Evolutionary conservation across 2,113 vertebrate genomes (phyloP), one percentile per base, ranked within the genome.

Genomic region (Ptilorrhoa leucosticta): DNA sequence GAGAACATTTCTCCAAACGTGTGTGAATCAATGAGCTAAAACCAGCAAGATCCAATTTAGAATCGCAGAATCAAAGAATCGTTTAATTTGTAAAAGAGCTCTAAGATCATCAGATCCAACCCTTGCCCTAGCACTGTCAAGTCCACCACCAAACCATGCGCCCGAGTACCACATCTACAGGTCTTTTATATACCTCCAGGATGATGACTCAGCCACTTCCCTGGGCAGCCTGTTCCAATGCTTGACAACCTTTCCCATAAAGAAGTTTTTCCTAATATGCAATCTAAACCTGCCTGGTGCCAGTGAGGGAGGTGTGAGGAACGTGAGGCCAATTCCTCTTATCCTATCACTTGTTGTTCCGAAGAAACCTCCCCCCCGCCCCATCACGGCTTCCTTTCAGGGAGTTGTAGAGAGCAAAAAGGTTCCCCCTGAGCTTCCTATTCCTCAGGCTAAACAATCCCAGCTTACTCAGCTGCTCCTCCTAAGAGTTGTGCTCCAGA

Each of bases 341-440:
- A 33, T 6, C 14, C 42, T 65, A 24, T 28, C 10, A 9, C 15
- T 73, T 45, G 10, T 21, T 63, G 16, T 44, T 39, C 23, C 15
- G 30, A 7, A 28, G n/a, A 39, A 53, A 7, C 45, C 10, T 19
- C 11, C 5, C 3, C 1, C 13, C 22, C 7, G 30, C 23, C 18
- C 51, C 0, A 0, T 44, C 61, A 58, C 23, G 35, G 4, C 15
- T 50, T 57, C 31, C 27, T 66, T 58, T 66, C 44, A 39, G 23
- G 13, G 24, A 66, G 37, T 20, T 39, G 12, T 21, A 66, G 44
- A 66, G 28, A 21, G 31, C 21, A n/a, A n/a, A 66, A 58, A 16
- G 7, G 4, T 28, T 15, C 5, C 31, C 18, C 12, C 10, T 33
- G 33, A 51, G 13, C 42, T 73, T 45, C 24, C 60, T 39, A 5